phyloP scores from a whole-genome alignment of 2,797 vertebrate genomes.

The Sebastes iracundus region DNA sequence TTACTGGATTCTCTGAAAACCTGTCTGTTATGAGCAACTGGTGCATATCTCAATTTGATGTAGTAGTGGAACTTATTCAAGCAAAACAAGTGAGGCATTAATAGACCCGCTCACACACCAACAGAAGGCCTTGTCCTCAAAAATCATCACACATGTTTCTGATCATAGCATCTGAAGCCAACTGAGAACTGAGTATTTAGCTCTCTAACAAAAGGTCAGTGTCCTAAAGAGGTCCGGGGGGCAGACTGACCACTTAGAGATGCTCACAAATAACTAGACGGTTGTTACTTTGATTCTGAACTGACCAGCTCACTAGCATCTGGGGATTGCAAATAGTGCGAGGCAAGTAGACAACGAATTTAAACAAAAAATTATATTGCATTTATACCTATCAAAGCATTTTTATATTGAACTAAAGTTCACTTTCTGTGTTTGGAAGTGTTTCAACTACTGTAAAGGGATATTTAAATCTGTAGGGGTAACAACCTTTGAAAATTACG shows the following conservation, averaged over 20 bases:
- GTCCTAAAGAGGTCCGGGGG: not conserved
- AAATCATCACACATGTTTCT: constrained; percentile 34
- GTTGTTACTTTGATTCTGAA: not conserved
- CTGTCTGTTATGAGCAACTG: not conserved
- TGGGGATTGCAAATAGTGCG: not conserved
- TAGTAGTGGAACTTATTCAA: not conserved
- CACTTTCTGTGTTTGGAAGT: not conserved
- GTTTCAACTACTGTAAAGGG: not conserved
- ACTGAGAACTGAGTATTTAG: constrained; percentile 6
- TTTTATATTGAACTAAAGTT: not conserved
- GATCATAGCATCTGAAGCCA: constrained; percentile 15
- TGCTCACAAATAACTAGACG: not conserved
- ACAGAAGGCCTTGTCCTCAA: constrained; percentile 2
- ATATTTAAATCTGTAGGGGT: not conserved
- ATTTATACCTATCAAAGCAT: not conserved
- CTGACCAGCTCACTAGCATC: not conserved
- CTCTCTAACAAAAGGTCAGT: constrained; percentile 18
- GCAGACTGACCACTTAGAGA: not conserved
- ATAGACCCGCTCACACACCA: constrained; percentile 15
- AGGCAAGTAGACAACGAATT: too few relatives aligned
- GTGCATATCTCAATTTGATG: not conserved
- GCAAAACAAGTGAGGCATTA: constrained; percentile 26
- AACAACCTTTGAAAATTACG: not conserved
- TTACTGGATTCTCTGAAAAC: not conserved
- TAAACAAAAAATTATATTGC: not conserved